Evolutionary conservation across 2,888 invertebrate species (phyloP).

Genomic region (Trachelus tabidus): DNA sequence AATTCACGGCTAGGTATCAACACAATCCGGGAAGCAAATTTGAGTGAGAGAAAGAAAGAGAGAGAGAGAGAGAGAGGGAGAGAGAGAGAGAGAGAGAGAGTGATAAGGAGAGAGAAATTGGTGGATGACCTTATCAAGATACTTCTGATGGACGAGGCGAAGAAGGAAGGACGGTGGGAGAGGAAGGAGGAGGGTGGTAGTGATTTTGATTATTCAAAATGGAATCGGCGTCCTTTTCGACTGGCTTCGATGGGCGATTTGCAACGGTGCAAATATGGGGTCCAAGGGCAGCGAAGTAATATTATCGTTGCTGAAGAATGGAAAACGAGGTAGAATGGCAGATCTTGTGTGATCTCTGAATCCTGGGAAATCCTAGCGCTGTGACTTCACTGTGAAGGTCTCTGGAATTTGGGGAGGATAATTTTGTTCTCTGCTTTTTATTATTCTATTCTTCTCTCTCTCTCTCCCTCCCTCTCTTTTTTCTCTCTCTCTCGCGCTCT

Average conservation of each 20-base stretch:
- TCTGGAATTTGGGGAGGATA: neutral
- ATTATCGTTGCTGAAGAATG: neutral
- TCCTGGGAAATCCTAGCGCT: neutral
- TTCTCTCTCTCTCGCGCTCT: no score
- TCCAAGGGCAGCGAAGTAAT: neutral
- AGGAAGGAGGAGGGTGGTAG: neutral
- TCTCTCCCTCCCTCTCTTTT: no score
- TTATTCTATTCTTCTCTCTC: neutral
- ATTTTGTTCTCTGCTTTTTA: neutral
- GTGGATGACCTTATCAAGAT: constrained; percentile 2
- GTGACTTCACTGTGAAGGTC: neutral
- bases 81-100: constrained; percentile 27
- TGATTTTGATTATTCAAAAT: neutral
- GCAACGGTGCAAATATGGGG: neutral
- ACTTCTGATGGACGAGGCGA: neutral
- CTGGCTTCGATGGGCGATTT: neutral
- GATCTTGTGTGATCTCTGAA: neutral
- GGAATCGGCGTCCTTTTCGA: neutral
- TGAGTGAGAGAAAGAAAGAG: constrained; percentile 11
- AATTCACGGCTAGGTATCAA: neutral
- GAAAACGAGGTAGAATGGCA: neutral
- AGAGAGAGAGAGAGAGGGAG: constrained; percentile 25
- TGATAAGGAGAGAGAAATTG: constrained; percentile 24
- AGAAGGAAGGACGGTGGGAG: neutral
- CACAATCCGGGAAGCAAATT: neutral